A percentile compares a stretch with the other conserved stretches of the same genome.
phyloP scores from a whole-genome alignment of 2,888 invertebrate genomes.

The Rhyacophila evoluta region DNA sequence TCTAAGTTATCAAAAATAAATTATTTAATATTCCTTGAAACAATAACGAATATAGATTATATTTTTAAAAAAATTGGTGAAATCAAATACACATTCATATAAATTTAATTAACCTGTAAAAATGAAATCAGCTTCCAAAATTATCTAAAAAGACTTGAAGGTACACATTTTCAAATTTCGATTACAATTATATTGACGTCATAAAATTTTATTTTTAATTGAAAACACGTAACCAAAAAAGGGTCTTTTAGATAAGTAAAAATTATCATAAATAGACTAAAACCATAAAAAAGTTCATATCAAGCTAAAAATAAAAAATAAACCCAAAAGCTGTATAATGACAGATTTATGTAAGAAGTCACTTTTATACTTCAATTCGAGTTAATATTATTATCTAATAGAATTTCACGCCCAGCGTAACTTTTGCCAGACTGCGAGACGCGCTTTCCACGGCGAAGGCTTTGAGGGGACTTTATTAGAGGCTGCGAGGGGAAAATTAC shows the following conservation, averaged over 20 bases:
- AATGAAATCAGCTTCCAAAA: too few relatives aligned
- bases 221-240: not conserved
- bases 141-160: too few relatives aligned
- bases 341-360: not conserved
- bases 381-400: conserved; percentile 24
- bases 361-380: conserved; percentile 22
- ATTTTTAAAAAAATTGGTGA: too few relatives aligned
- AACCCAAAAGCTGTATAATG: not conserved
- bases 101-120: too few relatives aligned
- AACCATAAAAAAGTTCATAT: not conserved
- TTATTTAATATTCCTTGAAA: too few relatives aligned
- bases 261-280: too few relatives aligned
- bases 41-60: too few relatives aligned
- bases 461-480: conserved; percentile 26
- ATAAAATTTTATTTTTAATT: not conserved
- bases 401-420: conserved; percentile 7
- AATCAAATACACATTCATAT: too few relatives aligned
- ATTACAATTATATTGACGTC: too few relatives aligned
- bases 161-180: too few relatives aligned
- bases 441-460: not conserved
- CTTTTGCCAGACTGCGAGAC: not conserved
- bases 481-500: conserved; percentile 25
- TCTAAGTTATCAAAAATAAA: too few relatives aligned
- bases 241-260: too few relatives aligned
- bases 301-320: not conserved